Conservation (phyloP, 64 coral and sea anemone genomes). For the Stylophora pistillata region DNA sequence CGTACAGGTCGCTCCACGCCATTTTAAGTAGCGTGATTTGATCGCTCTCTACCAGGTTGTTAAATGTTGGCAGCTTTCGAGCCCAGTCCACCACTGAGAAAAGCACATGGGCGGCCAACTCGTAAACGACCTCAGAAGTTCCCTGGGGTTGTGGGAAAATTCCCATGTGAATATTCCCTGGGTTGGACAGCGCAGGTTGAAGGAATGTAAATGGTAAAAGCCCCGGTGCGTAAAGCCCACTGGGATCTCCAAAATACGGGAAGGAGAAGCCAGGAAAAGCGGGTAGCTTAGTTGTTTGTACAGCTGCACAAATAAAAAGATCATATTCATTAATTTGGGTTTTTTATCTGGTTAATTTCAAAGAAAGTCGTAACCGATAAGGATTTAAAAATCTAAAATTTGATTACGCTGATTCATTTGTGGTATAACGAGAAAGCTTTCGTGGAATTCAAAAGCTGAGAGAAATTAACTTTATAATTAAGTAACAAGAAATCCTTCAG, state of each 20-base stretch:
- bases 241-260: slow-evolving; percentile 64
- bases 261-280: slow-evolving; percentile 70
- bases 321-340: neutral
- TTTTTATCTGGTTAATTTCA: neutral
- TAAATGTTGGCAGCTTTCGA: slow-evolving; percentile 75
- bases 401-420: too few relatives aligned
- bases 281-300: slow-evolving; percentile 88
- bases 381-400: too few relatives aligned
- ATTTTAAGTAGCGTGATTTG: slow-evolving; percentile 77
- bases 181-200: slow-evolving; percentile 57
- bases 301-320: slow-evolving; percentile 35
- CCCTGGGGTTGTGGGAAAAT: slow-evolving; percentile 58
- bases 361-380: neutral
- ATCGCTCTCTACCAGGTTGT: slow-evolving; percentile 73
- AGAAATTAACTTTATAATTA: too few relatives aligned
- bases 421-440: too few relatives aligned
- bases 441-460: too few relatives aligned
- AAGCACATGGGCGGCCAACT: slow-evolving; percentile 83
- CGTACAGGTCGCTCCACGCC: slow-evolving; percentile 87
- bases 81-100: slow-evolving; percentile 95
- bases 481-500: too few relatives aligned
- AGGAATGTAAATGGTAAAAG: slow-evolving; percentile 66
- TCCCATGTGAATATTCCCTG: slow-evolving; percentile 55
- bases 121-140: slow-evolving; percentile 79
- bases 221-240: slow-evolving; percentile 58